Evolutionary conservation across 2,113 vertebrate species (phyloP), one percentile per base, ranked within the genome.

Genomic region (Tilapia sparmanii): DNA sequence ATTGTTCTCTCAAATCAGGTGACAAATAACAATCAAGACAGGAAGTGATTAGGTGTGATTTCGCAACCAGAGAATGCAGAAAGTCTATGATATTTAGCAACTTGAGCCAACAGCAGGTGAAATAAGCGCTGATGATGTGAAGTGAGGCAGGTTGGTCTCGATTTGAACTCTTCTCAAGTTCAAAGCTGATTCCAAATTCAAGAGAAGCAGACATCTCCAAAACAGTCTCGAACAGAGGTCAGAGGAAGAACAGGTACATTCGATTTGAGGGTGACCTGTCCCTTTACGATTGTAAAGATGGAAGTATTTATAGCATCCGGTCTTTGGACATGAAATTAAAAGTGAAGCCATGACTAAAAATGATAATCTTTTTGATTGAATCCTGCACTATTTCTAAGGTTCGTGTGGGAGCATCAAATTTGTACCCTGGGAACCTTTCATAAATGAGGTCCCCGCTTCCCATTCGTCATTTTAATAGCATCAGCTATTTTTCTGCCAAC

Each of bases 391-490:
- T 82, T 18, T 53, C 82, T 88, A 59, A 52, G 81, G 87, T 88
- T 89, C 29, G 86, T 79, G 81, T 57, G 50, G 19, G 47, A 88
- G 88, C 33, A 78, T 85, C 79, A 86, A 86, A 68, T 89, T 29
- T 82, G 61, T 86, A 82, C 85, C 87, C 66, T 81, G 82, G 82
- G 87, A 94, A 89, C 89, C 89, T 87, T 88, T 84, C 50, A 71
- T 86, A 92, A 91, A 89, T 91, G 71, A 92, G 91, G 87, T 94
- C 89, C 83, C 91, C 8, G 84, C 87, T 83, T 93, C 91, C 87
- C 85, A 92, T 93, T 82, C 59, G 79, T 93, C 94, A 92, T 93
- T 94, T 93, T 92, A 92, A 92, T 91, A 89, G 86, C 90, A 87
- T 89, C 76, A 53, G 68, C 82, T 86, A 33, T 91, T 89, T 78